Percentiles rank a stretch among this genome's conserved stretches.
Conservation (phyloP, 2,888 invertebrate genomes). For the Cheilosia vulpina region DNA sequence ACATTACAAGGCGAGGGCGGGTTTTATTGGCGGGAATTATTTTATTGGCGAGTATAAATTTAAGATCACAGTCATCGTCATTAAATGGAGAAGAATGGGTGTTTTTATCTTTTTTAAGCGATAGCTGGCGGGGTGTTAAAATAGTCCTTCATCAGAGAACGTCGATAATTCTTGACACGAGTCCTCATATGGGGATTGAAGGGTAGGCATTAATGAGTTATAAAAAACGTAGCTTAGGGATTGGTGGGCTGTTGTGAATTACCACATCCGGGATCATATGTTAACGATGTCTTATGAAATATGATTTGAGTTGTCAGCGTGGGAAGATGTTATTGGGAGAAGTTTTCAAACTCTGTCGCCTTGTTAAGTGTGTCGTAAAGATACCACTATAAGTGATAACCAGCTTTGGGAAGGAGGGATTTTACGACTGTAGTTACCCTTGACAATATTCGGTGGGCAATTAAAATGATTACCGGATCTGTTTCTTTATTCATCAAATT, state of each 20-base stretch:
- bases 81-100: slow-evolving; percentile 47
- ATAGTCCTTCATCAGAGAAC: background rate
- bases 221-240: slow-evolving; percentile 34
- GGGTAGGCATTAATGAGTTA: slow-evolving; percentile 27
- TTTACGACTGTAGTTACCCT: too few species aligned
- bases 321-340: too few species aligned
- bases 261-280: background rate
- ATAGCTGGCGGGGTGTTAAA: background rate
- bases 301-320: too few species aligned
- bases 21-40: slow-evolving; percentile 55
- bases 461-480: too few species aligned
- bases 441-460: too few species aligned
- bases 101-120: slow-evolving; percentile 5
- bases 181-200: background rate
- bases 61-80: slow-evolving; percentile 54
- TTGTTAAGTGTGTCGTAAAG: too few species aligned
- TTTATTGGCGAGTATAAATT: slow-evolving; percentile 66
- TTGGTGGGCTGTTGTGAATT: background rate
- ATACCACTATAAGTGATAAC: too few species aligned
- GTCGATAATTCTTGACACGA: too few species aligned
- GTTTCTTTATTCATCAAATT: too few species aligned
- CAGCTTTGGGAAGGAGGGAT: too few species aligned
- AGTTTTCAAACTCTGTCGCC: too few species aligned
- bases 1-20: background rate
- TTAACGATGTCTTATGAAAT: background rate